phyloP scores from a whole-genome alignment of 2,113 vertebrate species.

The Suricata suricatta region DNA sequence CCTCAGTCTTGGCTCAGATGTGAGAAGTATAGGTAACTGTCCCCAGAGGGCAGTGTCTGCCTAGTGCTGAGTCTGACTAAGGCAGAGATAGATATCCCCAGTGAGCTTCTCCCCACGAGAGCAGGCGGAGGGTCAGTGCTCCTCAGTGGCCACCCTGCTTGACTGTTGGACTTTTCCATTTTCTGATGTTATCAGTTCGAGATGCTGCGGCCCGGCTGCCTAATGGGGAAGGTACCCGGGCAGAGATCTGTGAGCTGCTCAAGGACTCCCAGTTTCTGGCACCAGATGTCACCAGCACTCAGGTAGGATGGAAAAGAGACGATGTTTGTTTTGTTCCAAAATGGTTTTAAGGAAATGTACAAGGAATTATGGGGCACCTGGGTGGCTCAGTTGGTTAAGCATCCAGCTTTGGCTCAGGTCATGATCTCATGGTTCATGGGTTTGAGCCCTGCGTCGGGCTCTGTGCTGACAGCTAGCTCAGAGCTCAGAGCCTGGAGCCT shows the following conservation, averaged over 20 bases:
- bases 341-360: not conserved
- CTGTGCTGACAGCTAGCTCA: no score
- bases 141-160: not conserved
- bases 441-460: no score
- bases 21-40: not conserved
- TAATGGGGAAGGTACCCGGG: constrained; percentile 97
- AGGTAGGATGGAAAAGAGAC: constrained; percentile 83
- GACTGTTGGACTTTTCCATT: constrained; percentile 4
- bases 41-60: not conserved
- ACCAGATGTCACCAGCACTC: constrained; percentile 97
- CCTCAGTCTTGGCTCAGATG: not conserved
- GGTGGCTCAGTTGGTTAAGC: no score
- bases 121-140: not conserved
- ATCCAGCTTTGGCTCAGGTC: no score
- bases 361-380: not conserved
- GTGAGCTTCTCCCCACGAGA: no score
- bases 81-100: not conserved
- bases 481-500: no score
- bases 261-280: constrained; percentile 99
- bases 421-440: no score
- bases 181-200: constrained; percentile 86
- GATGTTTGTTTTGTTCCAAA: not conserved
- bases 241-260: constrained; percentile 97
- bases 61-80: no score
- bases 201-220: constrained; percentile 97